Percentiles rank a stretch among this genome's conserved stretches.
phyloP scores from a whole-genome alignment of 2,113 vertebrate genomes.

The Catagonus wagneri region DNA sequence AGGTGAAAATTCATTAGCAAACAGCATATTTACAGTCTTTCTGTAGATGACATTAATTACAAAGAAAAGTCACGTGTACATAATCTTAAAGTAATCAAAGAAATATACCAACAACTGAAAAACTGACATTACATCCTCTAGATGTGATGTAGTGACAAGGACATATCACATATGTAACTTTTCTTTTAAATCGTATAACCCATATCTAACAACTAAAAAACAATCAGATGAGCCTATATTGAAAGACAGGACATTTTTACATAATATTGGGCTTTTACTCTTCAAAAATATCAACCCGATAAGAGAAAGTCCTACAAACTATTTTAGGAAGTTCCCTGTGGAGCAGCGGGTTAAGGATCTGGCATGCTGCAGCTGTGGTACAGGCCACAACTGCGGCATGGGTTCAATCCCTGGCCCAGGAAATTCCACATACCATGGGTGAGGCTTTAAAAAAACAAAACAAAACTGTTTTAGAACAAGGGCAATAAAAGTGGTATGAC shows the following conservation, averaged over 20 bases:
- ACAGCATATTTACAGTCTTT: background rate
- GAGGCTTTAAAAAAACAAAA: too few species aligned
- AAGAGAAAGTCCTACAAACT: background rate
- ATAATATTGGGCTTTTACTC: background rate
- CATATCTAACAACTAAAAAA: background rate
- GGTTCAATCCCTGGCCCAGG: too few species aligned
- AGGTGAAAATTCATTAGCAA: background rate
- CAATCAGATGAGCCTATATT: background rate
- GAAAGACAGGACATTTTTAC: background rate
- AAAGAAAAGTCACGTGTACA: background rate
- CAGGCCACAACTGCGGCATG: too few species aligned
- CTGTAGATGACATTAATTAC: conserved; percentile 9
- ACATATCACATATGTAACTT: background rate
- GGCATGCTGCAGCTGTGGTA: too few species aligned
- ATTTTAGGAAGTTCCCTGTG: background rate
- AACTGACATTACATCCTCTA: background rate
- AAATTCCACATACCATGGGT: too few species aligned
- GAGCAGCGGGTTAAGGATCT: too few species aligned
- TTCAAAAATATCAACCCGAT: background rate
- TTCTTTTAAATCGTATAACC: background rate
- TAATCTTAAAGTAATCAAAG: background rate
- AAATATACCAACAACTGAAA: background rate
- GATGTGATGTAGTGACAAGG: background rate
- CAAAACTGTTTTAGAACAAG: background rate
- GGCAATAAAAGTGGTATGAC: background rate